These are phyloP conservation scores for Eristalinus aeneus DNA, from an alignment of 2,888 invertebrate genomes.

Conservation along the genomic window DNA sequence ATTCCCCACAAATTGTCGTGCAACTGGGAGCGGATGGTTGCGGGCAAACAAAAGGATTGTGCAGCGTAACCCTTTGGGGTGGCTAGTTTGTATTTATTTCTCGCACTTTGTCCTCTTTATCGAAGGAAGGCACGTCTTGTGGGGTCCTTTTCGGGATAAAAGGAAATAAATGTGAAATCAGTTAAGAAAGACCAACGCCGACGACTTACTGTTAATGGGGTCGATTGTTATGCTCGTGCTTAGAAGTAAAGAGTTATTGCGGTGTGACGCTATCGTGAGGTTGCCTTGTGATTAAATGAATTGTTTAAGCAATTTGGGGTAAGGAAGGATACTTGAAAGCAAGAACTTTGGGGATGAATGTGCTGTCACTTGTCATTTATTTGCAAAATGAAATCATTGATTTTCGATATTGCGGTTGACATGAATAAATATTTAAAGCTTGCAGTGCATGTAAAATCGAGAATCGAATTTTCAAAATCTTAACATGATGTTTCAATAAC, in stretches of 20 bases:
- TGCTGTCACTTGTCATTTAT: too few species aligned
- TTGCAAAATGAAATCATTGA: too few species aligned
- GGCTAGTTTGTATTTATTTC: conserved; percentile 46
- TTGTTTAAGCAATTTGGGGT: not conserved
- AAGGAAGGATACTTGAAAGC: not conserved
- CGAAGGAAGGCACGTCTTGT: conserved; percentile 24
- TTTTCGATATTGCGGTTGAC: too few species aligned
- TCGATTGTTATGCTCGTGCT: conserved; percentile 55
- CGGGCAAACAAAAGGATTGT: conserved; percentile 41
- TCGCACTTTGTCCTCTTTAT: conserved; percentile 65
- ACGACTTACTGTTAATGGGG: conserved; percentile 61
- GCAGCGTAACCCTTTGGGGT: conserved; percentile 16
- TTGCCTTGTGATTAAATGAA: not conserved
- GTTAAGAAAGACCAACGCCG: conserved; percentile 61
- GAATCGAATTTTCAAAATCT: too few species aligned
- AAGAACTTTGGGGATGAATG: not conserved
- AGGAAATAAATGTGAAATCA: conserved; percentile 70
- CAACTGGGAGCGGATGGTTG: conserved; percentile 18
- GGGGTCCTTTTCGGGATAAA: conserved; percentile 47
- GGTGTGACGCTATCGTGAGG: conserved; percentile 5
- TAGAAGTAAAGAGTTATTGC: conserved; percentile 41
- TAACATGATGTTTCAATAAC: too few species aligned
- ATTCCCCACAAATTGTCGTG: conserved; percentile 52
- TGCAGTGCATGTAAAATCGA: too few species aligned
- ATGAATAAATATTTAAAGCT: too few species aligned